A percentile compares a stretch with the other conserved stretches of the same genome.
Evolutionary conservation across 2,113 vertebrate species (phyloP).

Genomic region (Sinocyclocheilus rhinocerous): DNA sequence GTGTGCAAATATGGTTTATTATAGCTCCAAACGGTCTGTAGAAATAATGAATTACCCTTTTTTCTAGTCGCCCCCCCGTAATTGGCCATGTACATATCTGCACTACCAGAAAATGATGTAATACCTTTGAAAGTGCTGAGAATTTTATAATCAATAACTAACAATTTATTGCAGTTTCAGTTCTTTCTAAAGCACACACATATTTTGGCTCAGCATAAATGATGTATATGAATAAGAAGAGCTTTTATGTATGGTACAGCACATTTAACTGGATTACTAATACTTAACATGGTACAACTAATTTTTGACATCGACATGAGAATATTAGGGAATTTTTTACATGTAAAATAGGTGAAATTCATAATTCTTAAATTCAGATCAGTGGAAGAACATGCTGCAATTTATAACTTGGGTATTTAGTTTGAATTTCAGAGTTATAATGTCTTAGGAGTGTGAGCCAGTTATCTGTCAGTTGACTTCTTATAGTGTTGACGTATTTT

Average conservation of each 20-base stretch:
- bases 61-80: too few species aligned
- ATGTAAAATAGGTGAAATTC: background rate
- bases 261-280: slow-evolving; percentile 19
- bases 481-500: too few species aligned
- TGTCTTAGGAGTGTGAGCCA: background rate
- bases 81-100: slow-evolving; percentile 24
- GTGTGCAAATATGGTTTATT: background rate
- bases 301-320: background rate
- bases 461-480: background rate
- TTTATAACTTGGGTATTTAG: background rate
- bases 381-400: background rate
- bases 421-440: background rate
- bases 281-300: background rate
- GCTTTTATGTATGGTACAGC: slow-evolving; percentile 16
- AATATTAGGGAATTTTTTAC: slow-evolving; percentile 4
- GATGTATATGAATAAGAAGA: slow-evolving; percentile 41
- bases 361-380: background rate
- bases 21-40: too few species aligned
- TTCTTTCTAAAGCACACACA: slow-evolving; percentile 58
- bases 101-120: slow-evolving; percentile 41
- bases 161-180: slow-evolving; percentile 55
- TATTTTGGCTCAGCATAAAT: slow-evolving; percentile 58
- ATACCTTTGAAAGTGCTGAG: slow-evolving; percentile 63
- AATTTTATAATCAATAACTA: slow-evolving; percentile 56
- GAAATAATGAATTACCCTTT: too few species aligned